Evolutionary conservation across 2,888 invertebrate genomes (phyloP).

Genomic region (Thymelicus lineola): DNA sequence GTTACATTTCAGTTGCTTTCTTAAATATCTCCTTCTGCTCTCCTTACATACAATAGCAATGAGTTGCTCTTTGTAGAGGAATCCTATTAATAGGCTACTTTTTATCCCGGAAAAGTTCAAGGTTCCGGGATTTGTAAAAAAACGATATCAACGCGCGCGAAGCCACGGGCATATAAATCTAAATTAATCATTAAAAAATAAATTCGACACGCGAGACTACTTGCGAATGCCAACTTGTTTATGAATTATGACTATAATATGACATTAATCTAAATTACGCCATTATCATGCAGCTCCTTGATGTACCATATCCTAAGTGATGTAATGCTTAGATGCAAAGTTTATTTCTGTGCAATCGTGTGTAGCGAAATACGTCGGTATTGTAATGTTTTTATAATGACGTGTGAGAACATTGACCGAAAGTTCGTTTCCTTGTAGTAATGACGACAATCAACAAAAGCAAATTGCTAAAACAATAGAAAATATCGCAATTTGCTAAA

Average conservation of each 20-base stretch:
- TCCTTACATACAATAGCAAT: no score
- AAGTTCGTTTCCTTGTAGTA: constrained; percentile 29
- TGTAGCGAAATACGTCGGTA: constrained; percentile 65
- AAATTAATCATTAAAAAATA: no score
- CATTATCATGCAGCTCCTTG: not conserved
- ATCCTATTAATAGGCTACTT: no score
- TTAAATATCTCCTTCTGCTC: no score
- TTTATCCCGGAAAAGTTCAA: no score
- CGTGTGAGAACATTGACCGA: constrained; percentile 27
- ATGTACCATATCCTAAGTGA: constrained; percentile 4
- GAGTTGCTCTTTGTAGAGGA: no score
- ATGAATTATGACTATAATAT: not conserved
- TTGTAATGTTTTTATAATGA: constrained; percentile 66
- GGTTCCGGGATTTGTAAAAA: no score
- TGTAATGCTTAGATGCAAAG: constrained; percentile 9
- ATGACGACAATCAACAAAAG: constrained; percentile 24
- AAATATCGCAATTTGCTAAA: not conserved
- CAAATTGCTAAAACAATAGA: constrained; percentile 25
- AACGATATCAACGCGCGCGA: no score
- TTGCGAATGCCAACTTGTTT: not conserved
- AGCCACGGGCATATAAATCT: no score
- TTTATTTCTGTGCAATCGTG: constrained; percentile 40
- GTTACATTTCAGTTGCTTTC: no score
- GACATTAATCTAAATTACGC: not conserved
- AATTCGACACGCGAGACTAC: no score